Base-by-base conservation (phyloP, 2,113 vertebrate genomes). In the Passer domesticus region DNA sequence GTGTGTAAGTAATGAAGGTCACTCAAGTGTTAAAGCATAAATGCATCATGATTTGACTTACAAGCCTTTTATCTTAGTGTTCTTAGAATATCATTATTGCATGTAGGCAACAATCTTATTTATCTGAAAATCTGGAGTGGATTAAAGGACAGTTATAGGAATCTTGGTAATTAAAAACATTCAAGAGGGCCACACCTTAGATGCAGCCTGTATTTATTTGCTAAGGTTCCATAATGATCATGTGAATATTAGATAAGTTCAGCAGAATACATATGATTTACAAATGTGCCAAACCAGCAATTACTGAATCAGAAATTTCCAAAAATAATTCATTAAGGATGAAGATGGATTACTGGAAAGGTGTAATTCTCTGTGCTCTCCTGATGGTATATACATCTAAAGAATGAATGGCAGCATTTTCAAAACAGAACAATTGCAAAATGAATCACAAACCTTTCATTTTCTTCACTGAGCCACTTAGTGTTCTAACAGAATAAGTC, bases 201-300 rank as follows among this genome's bases (percentile, higher is more conserved):
- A 86, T 66, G 8, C 6, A 87, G 89, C 49, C 58, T 94, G 9
- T 79, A 33, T 74, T 15, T 83, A 62, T 86, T 67, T 88, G 53
- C 23, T 93, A 67, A 79, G 68, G 73, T 63, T 95, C 27, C 46
- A 15, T 90, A 91, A 72, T 69, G 92, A 97, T 94, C 94, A 64
- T 70, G 17, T 91, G 64, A 96, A 79, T 95, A 92, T 68, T 87
- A 64, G 39, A 76, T 19, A 74, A 83, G 49, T 89, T 96, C 79
- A 96, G 58, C 62, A 96, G 47, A 92, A n/a, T 80, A 86, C 43
- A 18, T 58, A 68, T 91, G 68, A 91, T 60, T 70, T 87, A 84
- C 53, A 92, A 75, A 93, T 74, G 52, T 93, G 72, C 13, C 90
- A 90, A 95, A 94, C 28, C 24, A 95, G 49, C 19, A 92, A 69